Evolutionary conservation across 1,140 invertebrate genomes (phyloP), one percentile per base, ranked within the genome.

Genomic region (Drosophila ananassae): DNA sequence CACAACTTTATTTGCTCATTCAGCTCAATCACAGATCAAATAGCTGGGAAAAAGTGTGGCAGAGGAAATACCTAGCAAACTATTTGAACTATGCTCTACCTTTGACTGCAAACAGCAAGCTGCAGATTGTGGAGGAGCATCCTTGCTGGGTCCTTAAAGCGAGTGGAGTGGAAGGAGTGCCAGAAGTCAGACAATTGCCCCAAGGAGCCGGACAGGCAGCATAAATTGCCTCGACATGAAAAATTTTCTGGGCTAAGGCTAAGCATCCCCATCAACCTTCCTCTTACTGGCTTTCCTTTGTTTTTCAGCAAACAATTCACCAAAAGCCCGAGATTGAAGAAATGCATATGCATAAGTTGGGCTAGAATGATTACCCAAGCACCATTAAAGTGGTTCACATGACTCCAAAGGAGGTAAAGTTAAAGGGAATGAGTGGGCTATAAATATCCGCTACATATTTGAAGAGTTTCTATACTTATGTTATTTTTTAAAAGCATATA

Each of bases 1-100:
- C 73, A 75, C 82, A 85, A 85, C 82, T 85, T 87, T 87, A 89
- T 85, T 85, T 89, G 78, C 83, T 82, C 83, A 68, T 87, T 85
- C 78, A 85, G 78, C 82, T 87, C 83, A 85, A 87, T 89, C 82
- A 85, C 82, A 82, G 83, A 89, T 82, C 83, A 85, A 85, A 85
- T 89, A 85, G 74, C 83, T 61, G 60, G 68, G 56, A 72, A 85
- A 81, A 85, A 87, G 68, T 85, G 81, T 60, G 73, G 81, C 72
- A 61, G 51, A 66, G 72, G 48, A 79, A 84, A 84, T 84, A 84
- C 82, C 83, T 89, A 69, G 82, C 78, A 89, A 85, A 85, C 82
- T 87, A 85, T 85, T 85, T 85, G 78, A 85, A 85, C 82, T 85
- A 60, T 71, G 64, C 75, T 77, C 75, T 76, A 83, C 82, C 87